A percentile compares a stretch with the other conserved stretches of the same genome.
phyloP scores from a whole-genome alignment of 2,113 vertebrate species.

The Leptocoma aspasia region DNA sequence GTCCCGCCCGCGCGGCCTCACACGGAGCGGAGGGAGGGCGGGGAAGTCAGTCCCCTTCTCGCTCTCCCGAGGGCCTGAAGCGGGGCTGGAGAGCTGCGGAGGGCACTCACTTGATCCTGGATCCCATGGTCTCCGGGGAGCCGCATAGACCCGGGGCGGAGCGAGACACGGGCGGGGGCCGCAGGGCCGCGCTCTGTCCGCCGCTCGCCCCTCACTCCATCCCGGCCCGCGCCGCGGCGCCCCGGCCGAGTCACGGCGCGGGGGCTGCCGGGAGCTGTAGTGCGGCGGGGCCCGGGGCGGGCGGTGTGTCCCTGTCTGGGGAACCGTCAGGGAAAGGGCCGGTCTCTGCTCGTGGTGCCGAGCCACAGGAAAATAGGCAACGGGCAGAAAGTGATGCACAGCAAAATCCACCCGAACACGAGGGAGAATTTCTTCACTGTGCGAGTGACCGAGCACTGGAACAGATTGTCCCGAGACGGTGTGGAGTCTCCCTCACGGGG shows the following conservation, averaged over 20 bases:
- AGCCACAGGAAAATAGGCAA: neutral
- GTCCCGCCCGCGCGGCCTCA: conserved; percentile 60
- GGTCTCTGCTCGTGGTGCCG: neutral
- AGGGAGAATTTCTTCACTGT: no score
- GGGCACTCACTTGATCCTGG: conserved; percentile 81
- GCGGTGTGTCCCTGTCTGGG: no score
- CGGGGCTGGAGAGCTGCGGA: conserved; percentile 10
- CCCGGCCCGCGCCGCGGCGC: conserved; percentile 62
- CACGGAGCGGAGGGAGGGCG: neutral
- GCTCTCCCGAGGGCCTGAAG: neutral
- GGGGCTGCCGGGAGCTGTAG: conserved; percentile 71
- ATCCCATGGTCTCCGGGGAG: conserved; percentile 78
- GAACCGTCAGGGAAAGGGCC: accelerated
- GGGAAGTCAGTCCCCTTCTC: conserved; percentile 8
- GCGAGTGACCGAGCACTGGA: neutral
- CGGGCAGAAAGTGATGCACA: neutral
- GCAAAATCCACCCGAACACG: neutral
- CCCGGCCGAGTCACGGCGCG: conserved; percentile 35
- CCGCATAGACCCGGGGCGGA: conserved; percentile 70
- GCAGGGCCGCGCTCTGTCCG: conserved; percentile 39
- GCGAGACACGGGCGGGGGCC: neutral
- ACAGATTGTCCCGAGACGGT: neutral
- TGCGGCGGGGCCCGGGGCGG: neutral
- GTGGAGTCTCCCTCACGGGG: neutral
- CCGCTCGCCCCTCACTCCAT: conserved; percentile 65